Base-by-base conservation (phyloP, 2,797 vertebrate genomes). In the Molossus molossus region DNA sequence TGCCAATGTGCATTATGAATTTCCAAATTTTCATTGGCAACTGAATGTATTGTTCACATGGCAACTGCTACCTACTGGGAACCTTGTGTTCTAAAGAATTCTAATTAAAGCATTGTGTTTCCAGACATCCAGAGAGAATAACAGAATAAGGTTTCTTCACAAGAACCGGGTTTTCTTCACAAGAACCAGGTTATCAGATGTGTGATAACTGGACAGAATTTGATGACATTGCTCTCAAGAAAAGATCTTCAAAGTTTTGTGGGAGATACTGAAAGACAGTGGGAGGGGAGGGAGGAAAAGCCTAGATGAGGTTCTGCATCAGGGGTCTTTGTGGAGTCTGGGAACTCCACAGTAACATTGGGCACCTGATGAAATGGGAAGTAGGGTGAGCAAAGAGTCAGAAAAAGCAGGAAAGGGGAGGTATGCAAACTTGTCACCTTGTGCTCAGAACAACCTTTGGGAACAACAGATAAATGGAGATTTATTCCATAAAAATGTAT, bases 1-100 rank as follows among this genome's bases (percentile, higher is more conserved):
- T 88, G 83, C 27, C 37, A 62, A 57, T 1, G 15, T 27, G n/a
- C 4, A 29, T 65, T 14, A 45, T 45, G 21, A 77, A 60, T 87
- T 76, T 87, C 75, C 60, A 87, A 58, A 4, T 20, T 25, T 90
- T 65, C 58, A 29, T 90, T 85, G 87, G 50, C 53, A 93, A 76
- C 11, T 67, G 27, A 62, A 75, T 1, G 1, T 45, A 69, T n/a
- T 20, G 90, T 91, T 58, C 57, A 72, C 1, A 0, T 50, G 48
- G 33, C 27, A 72, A 65, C 10, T 60, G 17, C 45, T 45, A 69
- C 50, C n/a, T 40, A 17, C 62, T 25, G 60, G 10, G 45, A 86
- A 79, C 79, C 25, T 15, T 87, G 37, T 18, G 15, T 76, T 83
- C 60, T 69, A 23, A 40, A 55, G 23, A 72, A 77, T 81, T 48